phyloP scores from a whole-genome alignment of 2,888 invertebrate genomes.

The Ophion slaviceki region DNA sequence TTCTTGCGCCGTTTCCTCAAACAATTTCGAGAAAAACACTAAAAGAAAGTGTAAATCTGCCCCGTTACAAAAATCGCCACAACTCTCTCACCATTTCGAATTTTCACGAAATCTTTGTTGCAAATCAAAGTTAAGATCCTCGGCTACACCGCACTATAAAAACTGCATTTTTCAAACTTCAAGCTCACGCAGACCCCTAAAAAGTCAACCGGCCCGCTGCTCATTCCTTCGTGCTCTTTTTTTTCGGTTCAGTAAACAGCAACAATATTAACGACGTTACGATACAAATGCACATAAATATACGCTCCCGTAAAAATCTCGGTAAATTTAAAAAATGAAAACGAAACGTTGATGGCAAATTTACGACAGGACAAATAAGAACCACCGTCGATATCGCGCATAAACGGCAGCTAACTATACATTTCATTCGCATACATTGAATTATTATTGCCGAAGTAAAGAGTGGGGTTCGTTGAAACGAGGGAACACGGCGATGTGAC shows the following conservation, averaged over 20 bases:
- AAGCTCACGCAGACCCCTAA: too few relatives aligned
- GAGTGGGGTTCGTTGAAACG: slow-evolving; percentile 3
- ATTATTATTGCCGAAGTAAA: slow-evolving; percentile 21
- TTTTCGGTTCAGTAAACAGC: background rate
- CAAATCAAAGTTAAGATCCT: too few relatives aligned
- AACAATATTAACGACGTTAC: background rate
- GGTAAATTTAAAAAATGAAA: background rate
- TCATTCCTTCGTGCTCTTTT: background rate
- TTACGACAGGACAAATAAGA: background rate
- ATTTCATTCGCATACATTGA: slow-evolving; percentile 29
- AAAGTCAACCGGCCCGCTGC: too few relatives aligned
- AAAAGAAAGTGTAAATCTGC: too few relatives aligned
- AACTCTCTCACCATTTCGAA: too few relatives aligned
- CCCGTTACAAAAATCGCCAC: too few relatives aligned
- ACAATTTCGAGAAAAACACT: too few relatives aligned
- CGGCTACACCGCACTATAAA: too few relatives aligned
- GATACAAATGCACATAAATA: too few relatives aligned
- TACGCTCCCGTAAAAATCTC: background rate
- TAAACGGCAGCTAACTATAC: background rate
- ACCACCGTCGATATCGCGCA: background rate
- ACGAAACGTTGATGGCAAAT: background rate
- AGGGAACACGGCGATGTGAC: slow-evolving; percentile 9
- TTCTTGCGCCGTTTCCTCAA: too few relatives aligned
- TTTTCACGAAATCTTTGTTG: too few relatives aligned
- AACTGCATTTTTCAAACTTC: too few relatives aligned